Conservation (phyloP, 1,140 invertebrate genomes). For the Sipha flava region DNA sequence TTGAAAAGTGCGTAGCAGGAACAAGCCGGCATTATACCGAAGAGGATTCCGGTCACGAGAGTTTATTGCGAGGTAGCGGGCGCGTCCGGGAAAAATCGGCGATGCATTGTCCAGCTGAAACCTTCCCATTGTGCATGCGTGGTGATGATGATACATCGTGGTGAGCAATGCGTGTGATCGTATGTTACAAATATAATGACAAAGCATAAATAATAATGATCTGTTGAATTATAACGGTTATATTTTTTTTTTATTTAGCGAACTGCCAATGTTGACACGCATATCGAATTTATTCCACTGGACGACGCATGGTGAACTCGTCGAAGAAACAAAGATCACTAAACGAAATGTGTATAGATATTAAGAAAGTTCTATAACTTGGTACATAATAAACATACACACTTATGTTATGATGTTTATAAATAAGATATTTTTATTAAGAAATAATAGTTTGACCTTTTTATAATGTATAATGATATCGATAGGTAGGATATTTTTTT, state of each 20-base stretch:
- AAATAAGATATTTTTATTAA: too few species aligned
- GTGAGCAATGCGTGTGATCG: not conserved
- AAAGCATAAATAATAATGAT: not conserved
- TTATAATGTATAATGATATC: too few species aligned
- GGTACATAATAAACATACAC: too few species aligned
- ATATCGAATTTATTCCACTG: constrained; percentile 1
- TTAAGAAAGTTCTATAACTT: too few species aligned
- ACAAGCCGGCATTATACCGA: not conserved
- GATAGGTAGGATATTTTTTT: too few species aligned
- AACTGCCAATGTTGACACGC: not conserved
- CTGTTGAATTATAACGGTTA: constrained; percentile 20
- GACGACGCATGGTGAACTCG: not conserved
- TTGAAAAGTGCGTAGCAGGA: too few species aligned
- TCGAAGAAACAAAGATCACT: not conserved
- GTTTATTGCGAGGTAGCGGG: not conserved
- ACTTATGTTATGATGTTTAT: too few species aligned
- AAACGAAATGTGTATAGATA: too few species aligned
- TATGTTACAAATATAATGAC: constrained; percentile 3
- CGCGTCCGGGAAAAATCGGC: not conserved
- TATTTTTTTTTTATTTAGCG: not conserved
- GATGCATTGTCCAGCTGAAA: not conserved
- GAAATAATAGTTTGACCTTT: too few species aligned
- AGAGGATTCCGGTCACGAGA: constrained; percentile 7
- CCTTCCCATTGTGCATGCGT: not conserved
- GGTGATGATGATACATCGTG: not conserved